Percentiles rank a stretch among this genome's conserved stretches.
Conservation (phyloP, 2,113 vertebrate species). For the Orientallactaga bullata region DNA sequence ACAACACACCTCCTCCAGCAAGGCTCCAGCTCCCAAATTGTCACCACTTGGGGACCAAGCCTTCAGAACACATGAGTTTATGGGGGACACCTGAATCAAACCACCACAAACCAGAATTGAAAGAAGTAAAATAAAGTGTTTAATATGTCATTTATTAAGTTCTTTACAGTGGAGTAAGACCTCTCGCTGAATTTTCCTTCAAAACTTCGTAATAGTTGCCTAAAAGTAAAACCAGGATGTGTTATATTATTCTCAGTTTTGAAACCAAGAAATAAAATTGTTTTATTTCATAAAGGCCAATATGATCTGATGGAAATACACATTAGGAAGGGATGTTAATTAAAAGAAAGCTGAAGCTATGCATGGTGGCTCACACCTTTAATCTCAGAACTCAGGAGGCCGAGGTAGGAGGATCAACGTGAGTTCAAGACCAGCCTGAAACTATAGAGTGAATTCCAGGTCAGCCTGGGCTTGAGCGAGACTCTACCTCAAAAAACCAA, state of each 20-base stretch:
- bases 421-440: too few relatives aligned
- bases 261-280: neutral
- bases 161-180: neutral
- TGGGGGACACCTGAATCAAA: too few relatives aligned
- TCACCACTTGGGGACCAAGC: too few relatives aligned
- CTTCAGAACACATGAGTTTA: too few relatives aligned
- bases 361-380: too few relatives aligned
- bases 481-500: neutral
- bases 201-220: neutral
- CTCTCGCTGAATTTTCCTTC: neutral
- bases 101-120: neutral
- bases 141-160: neutral
- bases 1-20: too few relatives aligned
- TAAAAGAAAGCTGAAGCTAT: too few relatives aligned
- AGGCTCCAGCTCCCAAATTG: too few relatives aligned
- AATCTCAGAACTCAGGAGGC: too few relatives aligned
- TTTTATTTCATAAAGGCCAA: neutral
- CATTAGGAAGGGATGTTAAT: neutral
- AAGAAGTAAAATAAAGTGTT: neutral
- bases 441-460: too few relatives aligned
- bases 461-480: too few relatives aligned
- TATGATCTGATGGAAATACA: neutral
- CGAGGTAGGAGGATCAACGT: too few relatives aligned
- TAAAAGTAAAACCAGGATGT: neutral
- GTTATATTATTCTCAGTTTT: neutral